A percentile compares a stretch with the other conserved stretches of the same genome.
Conservation (phyloP, 2,113 vertebrate species). For the Cacatua alba region DNA sequence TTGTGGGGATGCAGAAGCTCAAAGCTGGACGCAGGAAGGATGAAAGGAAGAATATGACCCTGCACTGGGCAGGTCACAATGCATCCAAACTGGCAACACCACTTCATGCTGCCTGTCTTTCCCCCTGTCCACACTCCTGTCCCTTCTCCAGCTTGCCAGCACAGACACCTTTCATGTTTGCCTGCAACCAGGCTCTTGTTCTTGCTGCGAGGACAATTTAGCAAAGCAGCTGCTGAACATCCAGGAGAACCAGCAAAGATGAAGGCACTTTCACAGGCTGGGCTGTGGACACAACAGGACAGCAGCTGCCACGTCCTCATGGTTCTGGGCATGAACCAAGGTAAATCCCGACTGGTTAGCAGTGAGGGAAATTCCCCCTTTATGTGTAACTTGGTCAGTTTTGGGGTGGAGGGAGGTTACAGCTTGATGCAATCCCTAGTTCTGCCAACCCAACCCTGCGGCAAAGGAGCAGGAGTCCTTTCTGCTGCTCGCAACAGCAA, state of each 20-base stretch:
- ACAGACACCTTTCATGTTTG: neutral
- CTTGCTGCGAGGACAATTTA: neutral
- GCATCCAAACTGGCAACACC: neutral
- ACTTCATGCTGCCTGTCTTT: neutral
- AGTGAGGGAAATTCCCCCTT: neutral
- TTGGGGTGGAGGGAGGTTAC: neutral
- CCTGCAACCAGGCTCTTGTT: neutral
- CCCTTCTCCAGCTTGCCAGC: neutral
- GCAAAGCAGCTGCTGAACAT: neutral
- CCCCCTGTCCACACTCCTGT: neutral
- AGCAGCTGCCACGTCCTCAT: neutral
- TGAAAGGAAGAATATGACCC: neutral
- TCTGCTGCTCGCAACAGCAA: neutral
- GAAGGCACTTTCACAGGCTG: neutral
- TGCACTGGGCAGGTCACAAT: neutral
- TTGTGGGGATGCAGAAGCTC: neutral
- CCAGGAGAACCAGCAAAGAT: neutral
- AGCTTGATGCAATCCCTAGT: neutral
- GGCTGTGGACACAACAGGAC: neutral
- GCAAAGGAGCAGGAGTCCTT: neutral
- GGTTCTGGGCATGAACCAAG: neutral
- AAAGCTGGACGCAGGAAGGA: neutral
- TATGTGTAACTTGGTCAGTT: neutral
- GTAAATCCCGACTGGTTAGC: neutral
- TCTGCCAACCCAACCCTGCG: neutral